phyloP scores from a whole-genome alignment of 2,113 vertebrate genomes.

The Peromyscus maniculatus region DNA sequence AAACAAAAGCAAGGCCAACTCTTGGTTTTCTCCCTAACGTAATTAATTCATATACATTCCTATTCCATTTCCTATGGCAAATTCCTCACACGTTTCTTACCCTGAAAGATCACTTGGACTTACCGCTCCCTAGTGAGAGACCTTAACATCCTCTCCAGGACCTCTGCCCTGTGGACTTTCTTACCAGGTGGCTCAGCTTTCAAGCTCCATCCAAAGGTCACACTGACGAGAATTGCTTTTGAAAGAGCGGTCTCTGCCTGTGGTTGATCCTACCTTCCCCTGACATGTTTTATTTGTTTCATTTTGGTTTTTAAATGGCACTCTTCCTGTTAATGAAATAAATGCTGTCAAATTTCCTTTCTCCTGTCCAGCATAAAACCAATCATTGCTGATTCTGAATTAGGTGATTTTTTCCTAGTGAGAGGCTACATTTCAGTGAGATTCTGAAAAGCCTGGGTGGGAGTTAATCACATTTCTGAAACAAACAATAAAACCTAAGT shows the following conservation, averaged over 20 bases:
- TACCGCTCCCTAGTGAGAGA: not conserved
- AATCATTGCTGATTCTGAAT: slow-evolving; percentile 2
- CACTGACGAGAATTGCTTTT: not conserved
- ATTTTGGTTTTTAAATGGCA: not conserved
- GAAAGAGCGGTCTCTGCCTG: not conserved
- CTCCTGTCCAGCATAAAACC: not conserved
- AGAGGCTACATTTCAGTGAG: not conserved
- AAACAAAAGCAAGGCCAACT: not conserved
- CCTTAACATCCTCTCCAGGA: not conserved
- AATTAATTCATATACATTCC: not conserved
- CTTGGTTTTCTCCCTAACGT: not conserved
- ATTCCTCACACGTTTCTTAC: not conserved
- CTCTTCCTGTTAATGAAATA: slow-evolving; percentile 6
- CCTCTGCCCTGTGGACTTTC: not conserved
- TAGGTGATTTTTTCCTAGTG: not conserved
- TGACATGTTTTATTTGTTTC: not conserved
- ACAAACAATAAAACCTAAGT: slow-evolving; percentile 40
- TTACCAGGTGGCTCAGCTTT: not conserved
- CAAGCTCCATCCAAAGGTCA: not conserved
- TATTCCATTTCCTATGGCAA: not conserved
- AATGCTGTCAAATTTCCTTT: not conserved
- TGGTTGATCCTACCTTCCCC: not conserved
- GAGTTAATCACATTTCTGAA: slow-evolving; percentile 31
- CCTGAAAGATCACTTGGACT: no score
- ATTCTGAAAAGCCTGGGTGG: not conserved